Conservation (phyloP, 2,888 invertebrate genomes). For the Euphydryas editha region DNA sequence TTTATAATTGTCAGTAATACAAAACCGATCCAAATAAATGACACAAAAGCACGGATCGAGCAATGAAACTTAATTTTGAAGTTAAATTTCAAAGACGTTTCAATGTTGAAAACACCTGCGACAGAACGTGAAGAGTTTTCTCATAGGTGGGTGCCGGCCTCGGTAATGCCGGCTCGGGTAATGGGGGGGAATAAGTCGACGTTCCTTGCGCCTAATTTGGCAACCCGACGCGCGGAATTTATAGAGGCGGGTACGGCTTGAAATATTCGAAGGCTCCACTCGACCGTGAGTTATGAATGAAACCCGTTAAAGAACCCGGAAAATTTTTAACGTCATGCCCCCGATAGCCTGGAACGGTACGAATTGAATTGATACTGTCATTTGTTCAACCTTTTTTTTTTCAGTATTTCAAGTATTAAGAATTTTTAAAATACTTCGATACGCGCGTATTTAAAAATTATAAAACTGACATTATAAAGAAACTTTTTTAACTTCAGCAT, state of each 20-base stretch:
- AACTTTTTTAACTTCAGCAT: neutral
- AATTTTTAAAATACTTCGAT: neutral
- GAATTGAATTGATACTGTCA: constrained; percentile 44
- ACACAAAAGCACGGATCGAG: constrained; percentile 34
- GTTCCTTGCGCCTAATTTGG: constrained; percentile 82
- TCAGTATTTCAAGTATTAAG: constrained; percentile 5
- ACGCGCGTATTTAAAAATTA: neutral
- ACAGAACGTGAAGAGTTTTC: constrained; percentile 69
- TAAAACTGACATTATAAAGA: too few species aligned
- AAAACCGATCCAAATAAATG: constrained; percentile 7
- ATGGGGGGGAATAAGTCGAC: constrained; percentile 77
- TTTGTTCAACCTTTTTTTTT: constrained; percentile 20
- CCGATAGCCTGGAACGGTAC: constrained; percentile 44
- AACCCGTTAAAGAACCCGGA: constrained; percentile 82
- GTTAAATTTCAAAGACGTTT: constrained; percentile 54
- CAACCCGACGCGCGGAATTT: constrained; percentile 83
- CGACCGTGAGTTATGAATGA: constrained; percentile 83
- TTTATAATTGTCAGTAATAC: neutral
- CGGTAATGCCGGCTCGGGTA: constrained; percentile 50
- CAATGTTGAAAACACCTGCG: constrained; percentile 66
- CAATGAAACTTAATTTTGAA: constrained; percentile 47
- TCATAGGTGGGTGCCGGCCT: constrained; percentile 45
- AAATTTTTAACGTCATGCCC: constrained; percentile 76
- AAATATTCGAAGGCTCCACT: constrained; percentile 82
- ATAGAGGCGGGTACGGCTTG: constrained; percentile 77